Base-by-base conservation (phyloP, 2,888 invertebrate genomes). In the Tachystola acroxantha region DNA sequence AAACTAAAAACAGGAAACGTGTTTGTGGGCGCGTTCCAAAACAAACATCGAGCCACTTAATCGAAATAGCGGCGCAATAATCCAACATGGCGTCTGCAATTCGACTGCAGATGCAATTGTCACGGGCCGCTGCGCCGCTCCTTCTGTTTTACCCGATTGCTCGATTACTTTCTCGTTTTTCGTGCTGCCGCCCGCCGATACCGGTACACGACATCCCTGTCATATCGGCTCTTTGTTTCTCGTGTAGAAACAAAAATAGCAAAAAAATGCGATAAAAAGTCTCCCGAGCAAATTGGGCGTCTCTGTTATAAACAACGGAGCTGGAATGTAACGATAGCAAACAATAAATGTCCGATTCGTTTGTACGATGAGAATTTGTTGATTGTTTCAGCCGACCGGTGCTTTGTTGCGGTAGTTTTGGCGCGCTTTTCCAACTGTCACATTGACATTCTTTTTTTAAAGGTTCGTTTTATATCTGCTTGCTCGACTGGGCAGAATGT, bases 271-370 rank as follows among this genome's bases (percentile, higher is more conserved):
- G 77, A 80, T 80, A 82, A 80, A 82, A 82, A 79, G 73, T 76
- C 67, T 76, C 74, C 63, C 65, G 74, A 81, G 82, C 82, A 85
- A 86, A 84, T 86, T 86, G 84, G 77, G 69, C 75, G 80, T 80
- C 79, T 82, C 78, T 81, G 81, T 85, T 84, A 69, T 76, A 75
- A 86, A 84, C 84, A 85, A 82, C 72, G 68, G 81, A 81, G 75
- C 77, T 84, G 85, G 84, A 86, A 86, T 71, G 71, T 68, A 57
- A 66, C 73, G 86, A 86, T 86, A 85, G 71, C 72, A 70, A 62
- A 84, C 84, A 86, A 85, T 85, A 81, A 82, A 78, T 73, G 81
- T 81, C 84, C 76, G 80, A 84, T 76, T 62, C 70, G 69, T 75
- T 71, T 73, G 74, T 69, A 57, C 62, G 70, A 74, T 73, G 73